Evolutionary conservation across 2,797 vertebrate genomes (phyloP), one percentile per base, ranked within the genome.

Genomic region (Darevskia nairensis): DNA sequence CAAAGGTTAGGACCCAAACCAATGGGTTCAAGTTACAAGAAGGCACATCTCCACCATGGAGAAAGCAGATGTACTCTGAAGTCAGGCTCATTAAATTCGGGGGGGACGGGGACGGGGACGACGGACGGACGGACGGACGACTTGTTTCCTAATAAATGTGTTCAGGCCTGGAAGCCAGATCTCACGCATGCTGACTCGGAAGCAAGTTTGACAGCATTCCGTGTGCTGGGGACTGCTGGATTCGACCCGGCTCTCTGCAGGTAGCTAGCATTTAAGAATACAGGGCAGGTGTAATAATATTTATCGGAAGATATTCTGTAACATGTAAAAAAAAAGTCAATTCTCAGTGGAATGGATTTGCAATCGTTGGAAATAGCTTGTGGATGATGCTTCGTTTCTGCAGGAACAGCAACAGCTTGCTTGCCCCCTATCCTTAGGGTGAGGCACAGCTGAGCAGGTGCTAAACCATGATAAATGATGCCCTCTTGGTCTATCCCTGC

Each of bases 381-480:
- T 82, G 0, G 83, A 90, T 29, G 80, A 59, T 10, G 32, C 21
- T 68, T 82, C 46, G 35, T 92, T 82, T 76, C 86, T 86, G 77
- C 35, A 64, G 19, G 27, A 35, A 41, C 23, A 25, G 29, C 35
- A 87, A 66, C 74, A 72, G 11, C 17, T 41, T 39, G n/a, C 68
- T 15, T 71, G 69, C 66, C 80, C 13, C 81, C 91, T 35, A 78
- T 78, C 17, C 32, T 13, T 44, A 89, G 82, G 59, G 90, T 89
- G 66, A 86, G 13, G 78, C 83, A 84, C 64, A 88, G 88, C 61
- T 87, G 79, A 94, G 89, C 72, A 86, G 91, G 71, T 91, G 55
- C 80, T 93, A 89, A 89, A 89, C 79, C 80, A 89, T 91, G 89
- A 90, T 64, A 88, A 89, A 95, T 93, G 41, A 90, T 71, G 86